These are phyloP conservation scores for Trissoscelio sp. DNA, from an alignment of 2,888 invertebrate genomes.

Conservation along the genomic window DNA sequence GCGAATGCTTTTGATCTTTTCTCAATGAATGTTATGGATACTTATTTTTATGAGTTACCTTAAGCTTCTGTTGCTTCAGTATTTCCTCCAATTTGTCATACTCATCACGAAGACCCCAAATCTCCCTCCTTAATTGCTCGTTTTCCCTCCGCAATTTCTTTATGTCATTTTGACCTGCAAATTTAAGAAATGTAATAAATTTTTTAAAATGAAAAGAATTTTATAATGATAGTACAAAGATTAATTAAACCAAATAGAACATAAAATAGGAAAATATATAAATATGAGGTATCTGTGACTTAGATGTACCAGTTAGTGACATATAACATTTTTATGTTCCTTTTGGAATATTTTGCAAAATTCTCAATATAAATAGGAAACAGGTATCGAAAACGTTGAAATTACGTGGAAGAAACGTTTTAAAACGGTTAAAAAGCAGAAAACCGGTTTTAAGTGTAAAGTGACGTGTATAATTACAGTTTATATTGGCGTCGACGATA, in stretches of 20 bases:
- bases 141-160: conserved; percentile 94
- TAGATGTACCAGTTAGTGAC: too few relatives aligned
- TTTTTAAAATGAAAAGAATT: too few relatives aligned
- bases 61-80: conserved; percentile 84
- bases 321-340: too few relatives aligned
- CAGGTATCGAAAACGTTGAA: conserved; percentile 2
- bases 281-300: too few relatives aligned
- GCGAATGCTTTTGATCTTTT: too few relatives aligned
- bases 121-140: conserved; percentile 93
- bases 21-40: too few relatives aligned
- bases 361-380: neutral
- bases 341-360: too few relatives aligned
- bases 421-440: neutral
- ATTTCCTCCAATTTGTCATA: conserved; percentile 93
- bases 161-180: conserved; percentile 93
- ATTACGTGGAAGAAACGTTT: conserved; percentile 25
- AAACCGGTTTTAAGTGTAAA: conserved; percentile 20
- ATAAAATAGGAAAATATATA: too few relatives aligned
- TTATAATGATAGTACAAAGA: too few relatives aligned
- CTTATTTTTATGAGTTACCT: too few relatives aligned
- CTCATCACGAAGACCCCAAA: conserved; percentile 94
- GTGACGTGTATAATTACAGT: conserved; percentile 60
- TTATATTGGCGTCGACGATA: conserved; percentile 47
- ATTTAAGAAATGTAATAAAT: conserved; percentile 62
- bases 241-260: too few relatives aligned